Conservation (phyloP, 2,797 vertebrate genomes). For the Spinus pinus region DNA sequence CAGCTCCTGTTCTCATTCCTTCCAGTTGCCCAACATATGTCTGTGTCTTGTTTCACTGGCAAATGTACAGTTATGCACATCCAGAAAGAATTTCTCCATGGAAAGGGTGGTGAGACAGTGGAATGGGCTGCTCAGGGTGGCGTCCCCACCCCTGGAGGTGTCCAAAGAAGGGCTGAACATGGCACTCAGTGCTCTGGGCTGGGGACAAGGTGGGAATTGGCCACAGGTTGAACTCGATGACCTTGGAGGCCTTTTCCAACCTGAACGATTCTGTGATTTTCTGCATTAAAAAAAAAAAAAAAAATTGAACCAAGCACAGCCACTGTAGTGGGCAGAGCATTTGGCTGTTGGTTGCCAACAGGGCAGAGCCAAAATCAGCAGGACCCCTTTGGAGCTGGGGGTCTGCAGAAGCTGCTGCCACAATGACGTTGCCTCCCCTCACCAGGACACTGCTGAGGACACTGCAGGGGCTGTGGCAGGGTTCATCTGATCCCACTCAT, state of each 20-base stretch:
- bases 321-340: fast-evolving
- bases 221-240: fast-evolving
- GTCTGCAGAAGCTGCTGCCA: not conserved
- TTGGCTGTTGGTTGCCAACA: not conserved
- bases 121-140: not conserved
- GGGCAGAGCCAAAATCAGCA: not conserved
- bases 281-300: not conserved
- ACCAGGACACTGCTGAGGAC: fast-evolving
- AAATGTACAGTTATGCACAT: not conserved
- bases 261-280: fast-evolving
- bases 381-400: fast-evolving
- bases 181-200: not conserved
- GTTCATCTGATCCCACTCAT: fast-evolving
- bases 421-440: fast-evolving
- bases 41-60: not conserved
- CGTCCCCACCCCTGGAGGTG: not conserved
- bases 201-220: fast-evolving
- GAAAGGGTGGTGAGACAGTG: not conserved
- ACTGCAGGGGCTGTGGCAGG: not conserved
- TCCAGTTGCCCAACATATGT: not conserved
- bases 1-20: not conserved
- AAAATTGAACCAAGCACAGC: fast-evolving
- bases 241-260: not conserved
- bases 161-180: fast-evolving
- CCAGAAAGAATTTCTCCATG: not conserved